phyloP scores from a whole-genome alignment of 2,113 vertebrate species.

The Thalassarche chlororhynchos region DNA sequence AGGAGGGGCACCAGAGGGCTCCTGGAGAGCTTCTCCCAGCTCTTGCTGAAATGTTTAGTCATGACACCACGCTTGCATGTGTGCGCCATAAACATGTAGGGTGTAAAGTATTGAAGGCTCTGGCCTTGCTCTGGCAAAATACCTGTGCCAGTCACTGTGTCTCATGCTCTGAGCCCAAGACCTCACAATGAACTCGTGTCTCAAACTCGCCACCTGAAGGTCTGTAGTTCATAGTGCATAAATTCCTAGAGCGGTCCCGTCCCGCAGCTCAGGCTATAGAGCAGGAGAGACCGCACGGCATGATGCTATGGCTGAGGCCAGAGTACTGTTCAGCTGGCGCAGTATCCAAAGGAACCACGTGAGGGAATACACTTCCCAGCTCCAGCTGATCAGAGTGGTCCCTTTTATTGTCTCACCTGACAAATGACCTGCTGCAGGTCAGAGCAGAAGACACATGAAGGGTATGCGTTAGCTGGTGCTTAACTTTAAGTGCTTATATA shows the following conservation, averaged over 20 bases:
- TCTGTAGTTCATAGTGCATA: background rate
- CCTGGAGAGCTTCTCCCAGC: background rate
- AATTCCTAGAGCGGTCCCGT: background rate
- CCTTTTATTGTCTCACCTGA: background rate
- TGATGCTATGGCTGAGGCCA: background rate
- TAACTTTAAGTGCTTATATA: background rate
- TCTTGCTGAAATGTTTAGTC: background rate
- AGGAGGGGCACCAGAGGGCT: background rate
- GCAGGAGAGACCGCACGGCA: background rate
- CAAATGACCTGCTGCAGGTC: background rate
- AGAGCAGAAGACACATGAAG: background rate
- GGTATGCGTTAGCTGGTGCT: background rate
- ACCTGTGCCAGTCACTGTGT: background rate
- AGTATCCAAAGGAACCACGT: background rate
- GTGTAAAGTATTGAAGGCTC: background rate
- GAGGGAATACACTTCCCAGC: background rate
- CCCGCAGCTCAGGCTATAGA: background rate
- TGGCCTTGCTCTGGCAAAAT: background rate
- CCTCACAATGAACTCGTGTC: background rate
- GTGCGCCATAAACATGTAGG: background rate
- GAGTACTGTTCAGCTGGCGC: background rate
- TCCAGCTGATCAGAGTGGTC: background rate
- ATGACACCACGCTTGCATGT: background rate
- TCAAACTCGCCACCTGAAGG: background rate
- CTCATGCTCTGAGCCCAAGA: background rate